Evolutionary conservation across 30 jellyfish, hydroid and myxozoan species (phyloP).

Genomic region (Aurelia sp.): DNA sequence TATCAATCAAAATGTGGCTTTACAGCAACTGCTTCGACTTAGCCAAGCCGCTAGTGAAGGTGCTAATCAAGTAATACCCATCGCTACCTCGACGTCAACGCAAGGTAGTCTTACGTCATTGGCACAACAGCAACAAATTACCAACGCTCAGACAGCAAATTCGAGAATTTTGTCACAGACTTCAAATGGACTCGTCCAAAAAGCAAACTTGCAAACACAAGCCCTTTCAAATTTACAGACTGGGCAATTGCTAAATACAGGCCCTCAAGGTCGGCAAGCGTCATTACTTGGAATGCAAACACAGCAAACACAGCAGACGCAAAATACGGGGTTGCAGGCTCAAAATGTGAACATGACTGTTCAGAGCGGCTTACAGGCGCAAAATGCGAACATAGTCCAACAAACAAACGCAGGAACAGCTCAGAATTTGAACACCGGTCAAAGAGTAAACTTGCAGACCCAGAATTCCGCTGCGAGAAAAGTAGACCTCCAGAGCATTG

Average conservation of each 20-base stretch:
- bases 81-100: not conserved
- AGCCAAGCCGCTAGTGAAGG: slow-evolving; percentile 64
- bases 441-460: slow-evolving; percentile 1
- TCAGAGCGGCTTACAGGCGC: not conserved
- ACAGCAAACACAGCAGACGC: no score
- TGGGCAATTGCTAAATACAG: no score
- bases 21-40: slow-evolving; percentile 49
- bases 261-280: no score
- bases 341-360: not conserved
- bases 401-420: no score
- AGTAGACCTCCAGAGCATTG: not conserved
- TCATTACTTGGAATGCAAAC: no score
- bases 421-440: no score
- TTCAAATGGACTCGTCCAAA: not conserved
- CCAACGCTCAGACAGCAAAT: slow-evolving; percentile 1
- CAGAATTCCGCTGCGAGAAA: not conserved
- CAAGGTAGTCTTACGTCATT: slow-evolving; percentile 9
- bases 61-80: not conserved
- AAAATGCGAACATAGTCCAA: no score
- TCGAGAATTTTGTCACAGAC: no score
- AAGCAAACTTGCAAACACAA: slow-evolving; percentile 5
- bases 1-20: slow-evolving; percentile 31
- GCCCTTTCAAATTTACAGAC: no score
- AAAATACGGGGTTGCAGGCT: no score
- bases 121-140: not conserved